These are phyloP conservation scores for Gallinago paraguaiae DNA, from an alignment of 2,113 vertebrate genomes.

Conservation along the genomic window DNA sequence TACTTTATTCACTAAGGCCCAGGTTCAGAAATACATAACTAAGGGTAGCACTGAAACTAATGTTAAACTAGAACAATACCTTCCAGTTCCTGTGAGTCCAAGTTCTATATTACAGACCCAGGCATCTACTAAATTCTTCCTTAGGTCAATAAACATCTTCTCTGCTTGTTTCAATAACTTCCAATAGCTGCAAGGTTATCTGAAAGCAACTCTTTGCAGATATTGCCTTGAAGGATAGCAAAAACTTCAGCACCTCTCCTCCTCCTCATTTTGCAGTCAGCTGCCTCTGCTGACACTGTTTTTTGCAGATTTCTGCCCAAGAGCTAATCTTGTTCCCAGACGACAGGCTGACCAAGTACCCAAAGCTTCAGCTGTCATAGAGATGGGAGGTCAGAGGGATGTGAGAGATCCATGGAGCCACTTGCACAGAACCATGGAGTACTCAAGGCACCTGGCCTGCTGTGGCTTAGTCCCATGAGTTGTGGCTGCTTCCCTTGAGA, in stretches of 20 bases:
- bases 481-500: neutral
- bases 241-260: neutral
- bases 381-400: neutral
- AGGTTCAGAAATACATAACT: neutral
- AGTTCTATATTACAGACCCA: neutral
- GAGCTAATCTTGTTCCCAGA: neutral
- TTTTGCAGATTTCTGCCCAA: neutral
- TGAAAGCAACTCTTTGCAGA: neutral
- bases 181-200: neutral
- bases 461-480: neutral
- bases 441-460: neutral
- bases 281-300: neutral
- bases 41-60: neutral
- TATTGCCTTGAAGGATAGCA: neutral
- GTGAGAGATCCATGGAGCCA: neutral
- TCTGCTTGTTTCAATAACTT: neutral
- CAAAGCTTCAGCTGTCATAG: neutral
- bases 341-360: neutral
- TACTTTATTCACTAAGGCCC: neutral
- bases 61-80: neutral
- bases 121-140: neutral
- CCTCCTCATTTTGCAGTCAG: neutral
- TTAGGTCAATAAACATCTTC: neutral
- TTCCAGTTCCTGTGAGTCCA: neutral
- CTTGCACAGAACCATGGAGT: neutral